Evolutionary conservation across 2,888 invertebrate genomes (phyloP), one percentile per base, ranked within the genome.

Genomic region (Linyphia triangularis): DNA sequence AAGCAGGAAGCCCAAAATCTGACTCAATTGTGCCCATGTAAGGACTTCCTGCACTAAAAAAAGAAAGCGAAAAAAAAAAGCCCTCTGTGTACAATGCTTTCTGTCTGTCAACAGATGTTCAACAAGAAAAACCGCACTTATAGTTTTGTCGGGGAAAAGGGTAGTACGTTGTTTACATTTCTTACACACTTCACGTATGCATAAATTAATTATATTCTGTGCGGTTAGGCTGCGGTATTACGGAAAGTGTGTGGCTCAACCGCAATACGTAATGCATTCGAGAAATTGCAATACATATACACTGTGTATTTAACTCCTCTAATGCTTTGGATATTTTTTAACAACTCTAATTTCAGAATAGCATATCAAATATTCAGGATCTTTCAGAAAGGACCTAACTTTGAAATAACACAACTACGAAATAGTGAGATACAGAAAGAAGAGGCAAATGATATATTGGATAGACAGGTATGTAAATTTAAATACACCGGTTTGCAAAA

Each of bases 1-100:
- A 26, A 75, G 75, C 84, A 84, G 84, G 84, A 84, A 84, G 37
- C 75, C 26, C 75, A 19, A 84, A 84, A 84, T 84, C 84, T 84
- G 84, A 67, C 75, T 84, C 84, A 84, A 84, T 84, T 75, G 75
- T 30, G 28, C 26, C 72, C 59, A 24, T 59, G 33, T 51, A 43
- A 40, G 65, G 84, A 77, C 84, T 84, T 84, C 84, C 84, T 84
- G 82, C 63, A 73, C 59, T 6, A 30, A 40, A 26, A 33, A 22
- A 43, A 43, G 19, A 43, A 43, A 4, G 26, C 22, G 9, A 22
- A 6, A 43, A 19, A 10, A 77, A 37, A 63, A 37, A 5, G 26
- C 22, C 40, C 40, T 13, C 3, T 16, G 9, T 9, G 59, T 16
- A 61, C 61, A 51, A 51, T 33, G 59, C 73, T 63, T 26, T 77